A percentile compares a stretch with the other conserved stretches of the same genome.
These are phyloP conservation scores for Blera fallax DNA, from an alignment of 2,888 invertebrate species.

Conservation along the genomic window DNA sequence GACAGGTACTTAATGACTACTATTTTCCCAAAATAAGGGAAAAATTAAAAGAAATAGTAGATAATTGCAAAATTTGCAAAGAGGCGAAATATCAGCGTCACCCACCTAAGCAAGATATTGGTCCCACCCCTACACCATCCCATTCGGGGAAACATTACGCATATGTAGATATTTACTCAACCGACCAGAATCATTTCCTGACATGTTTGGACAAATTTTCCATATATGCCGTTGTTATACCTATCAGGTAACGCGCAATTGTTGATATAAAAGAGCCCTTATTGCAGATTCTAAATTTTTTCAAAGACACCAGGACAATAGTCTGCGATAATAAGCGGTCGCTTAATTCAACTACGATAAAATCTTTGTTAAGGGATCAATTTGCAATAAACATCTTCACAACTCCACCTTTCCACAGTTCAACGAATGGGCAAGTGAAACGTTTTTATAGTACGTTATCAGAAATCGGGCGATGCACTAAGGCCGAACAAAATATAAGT, in stretches of 20 bases:
- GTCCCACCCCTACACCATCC: too few relatives aligned
- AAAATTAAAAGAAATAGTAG: neutral
- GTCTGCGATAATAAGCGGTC: neutral
- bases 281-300: neutral
- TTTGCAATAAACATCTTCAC: neutral
- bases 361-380: neutral
- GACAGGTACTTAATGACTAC: neutral
- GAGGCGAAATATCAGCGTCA: neutral
- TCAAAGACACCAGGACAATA: conserved; percentile 4
- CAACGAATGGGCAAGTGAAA: neutral
- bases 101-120: neutral
- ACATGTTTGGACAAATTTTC: conserved; percentile 24
- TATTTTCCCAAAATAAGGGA: neutral
- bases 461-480: neutral
- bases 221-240: conserved; percentile 1
- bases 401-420: neutral
- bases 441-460: neutral
- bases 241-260: neutral
- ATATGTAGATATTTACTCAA: too few relatives aligned
- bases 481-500: neutral
- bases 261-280: conserved; percentile 7
- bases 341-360: neutral
- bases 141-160: too few relatives aligned
- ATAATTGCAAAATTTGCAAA: conserved; percentile 6
- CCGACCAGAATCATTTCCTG: too few relatives aligned